phyloP scores from a whole-genome alignment of 2,797 vertebrate species.

The Chloroceryle amazona region DNA sequence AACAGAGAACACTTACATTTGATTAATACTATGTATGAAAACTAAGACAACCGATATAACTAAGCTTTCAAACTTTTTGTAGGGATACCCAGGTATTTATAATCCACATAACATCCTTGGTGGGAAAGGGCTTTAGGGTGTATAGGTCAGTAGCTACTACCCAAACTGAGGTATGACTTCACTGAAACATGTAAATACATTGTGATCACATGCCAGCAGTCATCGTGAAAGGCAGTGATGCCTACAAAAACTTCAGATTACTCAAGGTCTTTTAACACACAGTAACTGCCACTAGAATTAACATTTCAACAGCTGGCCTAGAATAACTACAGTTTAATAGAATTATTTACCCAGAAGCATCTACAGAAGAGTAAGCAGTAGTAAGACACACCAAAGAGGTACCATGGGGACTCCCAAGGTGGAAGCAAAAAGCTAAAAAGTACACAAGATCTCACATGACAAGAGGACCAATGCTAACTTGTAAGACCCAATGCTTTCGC shows the following conservation, averaged over 20 bases:
- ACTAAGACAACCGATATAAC: neutral
- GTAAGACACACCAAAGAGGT: neutral
- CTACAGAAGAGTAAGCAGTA: neutral
- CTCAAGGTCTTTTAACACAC: neutral
- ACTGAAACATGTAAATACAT: neutral
- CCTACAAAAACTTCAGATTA: neutral
- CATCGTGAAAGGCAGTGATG: neutral
- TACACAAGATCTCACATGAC: neutral
- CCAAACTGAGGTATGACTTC: neutral
- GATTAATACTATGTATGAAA: neutral
- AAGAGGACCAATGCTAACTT: neutral
- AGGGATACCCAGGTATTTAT: neutral
- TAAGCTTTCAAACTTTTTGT: neutral
- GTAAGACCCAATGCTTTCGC: fast-evolving
- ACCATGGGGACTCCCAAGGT: neutral
- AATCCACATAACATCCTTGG: neutral
- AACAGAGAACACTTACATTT: neutral
- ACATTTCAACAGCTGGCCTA: neutral
- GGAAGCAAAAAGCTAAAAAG: neutral
- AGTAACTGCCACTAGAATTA: neutral
- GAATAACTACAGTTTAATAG: neutral
- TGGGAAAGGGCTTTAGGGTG: neutral
- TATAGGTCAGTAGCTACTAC: neutral
- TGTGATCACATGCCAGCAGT: neutral
- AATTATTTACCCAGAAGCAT: neutral